Percentiles rank a stretch among this genome's conserved stretches.
Conservation (phyloP, 2,113 vertebrate genomes). For the Antennarius striatus region DNA sequence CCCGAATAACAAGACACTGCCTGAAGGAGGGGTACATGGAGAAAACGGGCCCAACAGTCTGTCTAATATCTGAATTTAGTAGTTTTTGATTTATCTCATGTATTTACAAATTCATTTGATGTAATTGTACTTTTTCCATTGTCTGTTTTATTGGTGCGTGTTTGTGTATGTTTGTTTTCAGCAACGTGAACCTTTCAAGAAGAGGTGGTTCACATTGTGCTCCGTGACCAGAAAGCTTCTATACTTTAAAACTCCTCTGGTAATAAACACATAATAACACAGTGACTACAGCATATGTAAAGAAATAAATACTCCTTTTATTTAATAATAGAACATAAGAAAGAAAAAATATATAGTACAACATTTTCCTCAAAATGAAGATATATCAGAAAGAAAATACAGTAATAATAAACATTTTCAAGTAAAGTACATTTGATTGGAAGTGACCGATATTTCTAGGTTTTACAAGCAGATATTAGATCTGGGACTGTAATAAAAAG, state of each 20-base stretch:
- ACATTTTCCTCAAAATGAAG: no score
- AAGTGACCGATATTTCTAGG: no score
- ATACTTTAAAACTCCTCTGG: constrained; percentile 92
- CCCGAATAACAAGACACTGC: constrained; percentile 84
- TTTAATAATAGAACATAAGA: background rate
- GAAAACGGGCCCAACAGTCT: constrained; percentile 93
- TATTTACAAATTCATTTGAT: background rate
- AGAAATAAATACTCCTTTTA: background rate
- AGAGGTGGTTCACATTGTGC: constrained; percentile 91
- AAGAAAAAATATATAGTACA: background rate
- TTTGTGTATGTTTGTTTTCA: constrained; percentile 60
- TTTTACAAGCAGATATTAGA: background rate
- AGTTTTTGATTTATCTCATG: background rate
- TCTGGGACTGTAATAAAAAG: background rate
- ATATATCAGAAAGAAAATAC: no score
- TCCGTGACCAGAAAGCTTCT: constrained; percentile 85
- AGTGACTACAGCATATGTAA: background rate
- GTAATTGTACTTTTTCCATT: background rate
- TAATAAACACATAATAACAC: constrained; percentile 66
- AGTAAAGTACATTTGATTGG: no score
- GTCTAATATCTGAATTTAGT: constrained; percentile 30
- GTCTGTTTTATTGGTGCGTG: background rate
- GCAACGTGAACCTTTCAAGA: constrained; percentile 91
- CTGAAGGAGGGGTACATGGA: constrained; percentile 94
- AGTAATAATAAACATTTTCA: no score